Conservation (phyloP, 2,113 vertebrate species). For the Loxodonta africana region DNA sequence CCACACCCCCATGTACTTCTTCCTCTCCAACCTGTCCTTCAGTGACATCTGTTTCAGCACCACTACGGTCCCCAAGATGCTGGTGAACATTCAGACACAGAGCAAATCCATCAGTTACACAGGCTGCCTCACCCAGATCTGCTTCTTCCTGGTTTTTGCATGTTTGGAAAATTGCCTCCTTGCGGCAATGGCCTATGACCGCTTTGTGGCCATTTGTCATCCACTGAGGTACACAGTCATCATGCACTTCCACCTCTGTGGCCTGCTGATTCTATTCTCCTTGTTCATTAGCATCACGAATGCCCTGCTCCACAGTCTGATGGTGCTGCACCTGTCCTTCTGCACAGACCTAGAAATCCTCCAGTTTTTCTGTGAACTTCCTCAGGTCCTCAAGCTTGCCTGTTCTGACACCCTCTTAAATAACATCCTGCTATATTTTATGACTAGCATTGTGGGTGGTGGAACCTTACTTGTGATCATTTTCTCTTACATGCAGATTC, state of each 20-base stretch:
- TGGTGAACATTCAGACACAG: not conserved
- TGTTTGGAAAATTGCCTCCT: no score
- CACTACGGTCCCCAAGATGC: slow-evolving; percentile 14
- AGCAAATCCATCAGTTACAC: slow-evolving; percentile 26
- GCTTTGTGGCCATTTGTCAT: no score
- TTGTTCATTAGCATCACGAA: not conserved
- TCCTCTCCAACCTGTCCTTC: not conserved
- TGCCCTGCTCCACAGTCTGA: slow-evolving; percentile 34
- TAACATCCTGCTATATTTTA: slow-evolving; percentile 34
- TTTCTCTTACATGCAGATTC: not conserved
- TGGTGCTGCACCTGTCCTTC: slow-evolving; percentile 25
- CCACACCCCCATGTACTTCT: not conserved
- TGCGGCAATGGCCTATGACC: no score
- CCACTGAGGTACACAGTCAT: no score
- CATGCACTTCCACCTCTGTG: not conserved
- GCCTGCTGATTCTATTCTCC: not conserved
- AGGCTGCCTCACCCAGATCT: slow-evolving; percentile 10
- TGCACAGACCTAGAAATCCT: slow-evolving; percentile 27
- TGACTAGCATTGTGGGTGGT: not conserved
- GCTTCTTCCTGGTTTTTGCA: no score
- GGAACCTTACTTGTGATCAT: not conserved
- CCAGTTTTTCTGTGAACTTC: slow-evolving; percentile 71
- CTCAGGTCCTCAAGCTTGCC: slow-evolving; percentile 53
- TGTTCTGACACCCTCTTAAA: slow-evolving; percentile 68
- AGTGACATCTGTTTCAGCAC: slow-evolving; percentile 1